Base-by-base conservation (phyloP, 1,140 invertebrate species). In the Eupristina koningsbergeri region DNA sequence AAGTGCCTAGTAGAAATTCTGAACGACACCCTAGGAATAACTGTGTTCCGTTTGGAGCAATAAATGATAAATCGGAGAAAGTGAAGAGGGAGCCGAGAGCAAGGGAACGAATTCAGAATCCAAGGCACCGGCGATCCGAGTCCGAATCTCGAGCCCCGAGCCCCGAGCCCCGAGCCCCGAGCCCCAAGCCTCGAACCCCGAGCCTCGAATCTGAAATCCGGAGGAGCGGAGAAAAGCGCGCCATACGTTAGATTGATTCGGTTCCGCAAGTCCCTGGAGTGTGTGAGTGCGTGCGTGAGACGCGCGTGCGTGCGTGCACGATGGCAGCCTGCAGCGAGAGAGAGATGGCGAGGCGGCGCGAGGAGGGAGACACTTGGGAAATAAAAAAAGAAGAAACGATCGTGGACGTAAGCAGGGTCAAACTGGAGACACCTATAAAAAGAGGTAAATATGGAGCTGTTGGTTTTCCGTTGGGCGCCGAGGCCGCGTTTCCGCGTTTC, bases 281-380 rank as follows among this genome's bases (percentile, higher is more conserved):
- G 26, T 78, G 58, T 64, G n/a, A 34, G 75, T 76, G 47, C 50
- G 75, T 61, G 75, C 58, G 36, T 63, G 36, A n/a, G 76, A 41
- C 63, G n/a, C 17, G 31, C 41, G 41, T 29, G n/a, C 29, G 45
- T 26, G 41, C 61, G 58, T 67, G 39, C 29, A 63, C 69, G 77
- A 64, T 63, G 61, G 63, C 67, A 78, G 58, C n/a, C 76, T 78
- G 58, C 58, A 36, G 41, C 58, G 76, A 71, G 7, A 71, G 67
- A 41, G 67, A 41, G 64, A 67, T 53, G 58, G 39, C 76, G 61
- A 41, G 58, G 58, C 41, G 64, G 41, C n/a, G 76, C 29, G 53
- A 78, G 50, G 47, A 76, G 74, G 61, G 26, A 78, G 58, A 64
- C 39, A 78, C 58, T 64, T 78, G 76, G 76, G 76, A 41, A 78